Percentiles rank a stretch among this genome's conserved stretches.
phyloP scores from a whole-genome alignment of 2,113 vertebrate genomes.

The Pollachius pollachius region DNA sequence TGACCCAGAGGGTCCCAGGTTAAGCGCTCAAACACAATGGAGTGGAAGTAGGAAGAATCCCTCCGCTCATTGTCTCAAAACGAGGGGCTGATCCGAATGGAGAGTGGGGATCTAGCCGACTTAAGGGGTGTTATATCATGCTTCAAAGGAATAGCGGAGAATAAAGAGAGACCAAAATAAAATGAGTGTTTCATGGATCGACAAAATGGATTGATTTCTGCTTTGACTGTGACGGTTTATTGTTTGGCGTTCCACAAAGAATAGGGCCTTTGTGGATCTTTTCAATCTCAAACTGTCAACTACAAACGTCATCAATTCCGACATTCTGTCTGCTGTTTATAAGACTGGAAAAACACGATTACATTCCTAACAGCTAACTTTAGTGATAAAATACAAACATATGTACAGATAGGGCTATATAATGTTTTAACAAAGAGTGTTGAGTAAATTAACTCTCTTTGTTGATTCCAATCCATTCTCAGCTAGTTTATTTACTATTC shows the following conservation, averaged over 20 bases:
- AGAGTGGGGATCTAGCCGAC: slow-evolving; percentile 10
- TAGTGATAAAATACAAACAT: too few species aligned
- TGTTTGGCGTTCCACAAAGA: slow-evolving; percentile 32
- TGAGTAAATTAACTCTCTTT: too few species aligned
- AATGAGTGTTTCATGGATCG: not conserved
- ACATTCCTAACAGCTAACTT: too few species aligned
- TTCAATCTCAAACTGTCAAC: too few species aligned
- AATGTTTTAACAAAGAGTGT: too few species aligned
- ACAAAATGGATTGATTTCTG: slow-evolving; percentile 29
- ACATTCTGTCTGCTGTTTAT: too few species aligned
- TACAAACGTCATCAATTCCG: too few species aligned
- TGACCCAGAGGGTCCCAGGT: slow-evolving; percentile 41
- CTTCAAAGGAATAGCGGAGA: not conserved
- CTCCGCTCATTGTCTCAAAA: slow-evolving; percentile 13
- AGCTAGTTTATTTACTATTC: not conserved
- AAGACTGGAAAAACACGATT: too few species aligned
- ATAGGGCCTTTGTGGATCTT: not conserved
- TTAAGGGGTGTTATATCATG: not conserved
- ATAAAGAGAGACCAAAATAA: slow-evolving; percentile 6
- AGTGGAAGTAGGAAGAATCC: slow-evolving; percentile 1
- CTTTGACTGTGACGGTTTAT: slow-evolving; percentile 26
- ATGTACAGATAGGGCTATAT: too few species aligned
- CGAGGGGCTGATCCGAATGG: not conserved
- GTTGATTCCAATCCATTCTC: too few species aligned
- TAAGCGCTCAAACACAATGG: slow-evolving; percentile 29